Percentiles rank a stretch among this genome's conserved stretches.
These are phyloP conservation scores for Helicolenus hilgendorfi DNA, from an alignment of 2,797 vertebrate species.

Conservation along the genomic window DNA sequence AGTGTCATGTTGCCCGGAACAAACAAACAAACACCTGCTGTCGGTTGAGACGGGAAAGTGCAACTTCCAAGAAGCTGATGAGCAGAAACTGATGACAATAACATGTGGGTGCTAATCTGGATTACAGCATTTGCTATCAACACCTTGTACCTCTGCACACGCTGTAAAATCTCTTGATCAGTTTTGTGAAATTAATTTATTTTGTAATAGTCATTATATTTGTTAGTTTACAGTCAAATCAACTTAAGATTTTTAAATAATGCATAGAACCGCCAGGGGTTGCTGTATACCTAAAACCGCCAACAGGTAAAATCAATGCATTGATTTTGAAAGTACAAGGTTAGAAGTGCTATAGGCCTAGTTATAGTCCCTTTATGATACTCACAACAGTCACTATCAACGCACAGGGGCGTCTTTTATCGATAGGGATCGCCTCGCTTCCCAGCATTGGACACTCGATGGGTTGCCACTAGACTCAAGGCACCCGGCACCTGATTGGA, in stretches of 20 bases:
- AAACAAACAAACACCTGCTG: conserved; percentile 14
- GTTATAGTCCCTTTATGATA: too few species aligned
- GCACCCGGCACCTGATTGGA: too few species aligned
- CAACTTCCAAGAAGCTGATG: neutral
- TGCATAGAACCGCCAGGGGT: neutral
- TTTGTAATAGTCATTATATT: neutral
- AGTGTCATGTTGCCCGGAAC: neutral
- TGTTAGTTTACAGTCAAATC: neutral
- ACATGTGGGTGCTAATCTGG: neutral
- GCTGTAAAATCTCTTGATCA: neutral
- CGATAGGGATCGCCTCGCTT: too few species aligned
- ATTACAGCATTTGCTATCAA: neutral
- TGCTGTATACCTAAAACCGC: too few species aligned
- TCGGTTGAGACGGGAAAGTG: neutral
- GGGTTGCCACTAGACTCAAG: too few species aligned
- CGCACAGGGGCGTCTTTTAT: too few species aligned
- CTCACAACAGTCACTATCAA: too few species aligned
- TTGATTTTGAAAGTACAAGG: too few species aligned
- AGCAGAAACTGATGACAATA: neutral
- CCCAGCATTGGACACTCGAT: too few species aligned
- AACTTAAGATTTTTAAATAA: neutral
- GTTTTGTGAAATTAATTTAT: neutral
- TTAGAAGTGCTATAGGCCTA: too few species aligned
- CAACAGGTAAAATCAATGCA: too few species aligned
- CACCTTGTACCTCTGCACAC: neutral